These are phyloP conservation scores for Cerceris ruficornis DNA, from an alignment of 2,888 invertebrate genomes.

Conservation along the genomic window DNA sequence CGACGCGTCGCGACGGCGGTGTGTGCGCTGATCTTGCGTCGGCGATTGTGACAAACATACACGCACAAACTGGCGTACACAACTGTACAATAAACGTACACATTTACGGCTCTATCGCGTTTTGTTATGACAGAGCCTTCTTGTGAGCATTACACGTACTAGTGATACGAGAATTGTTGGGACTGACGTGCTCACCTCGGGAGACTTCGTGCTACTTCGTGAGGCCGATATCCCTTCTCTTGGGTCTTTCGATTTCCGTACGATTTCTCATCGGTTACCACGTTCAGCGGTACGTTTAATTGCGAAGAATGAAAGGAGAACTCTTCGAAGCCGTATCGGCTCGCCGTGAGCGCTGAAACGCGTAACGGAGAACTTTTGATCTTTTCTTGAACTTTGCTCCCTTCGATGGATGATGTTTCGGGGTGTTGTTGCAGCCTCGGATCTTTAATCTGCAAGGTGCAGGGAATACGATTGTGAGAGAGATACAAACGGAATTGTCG, in stretches of 20 bases:
- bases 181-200: constrained; percentile 39
- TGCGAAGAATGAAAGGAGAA: too few relatives aligned
- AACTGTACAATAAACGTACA: too few relatives aligned
- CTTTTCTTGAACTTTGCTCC: not conserved
- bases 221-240: constrained; percentile 6
- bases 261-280: too few relatives aligned
- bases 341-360: not conserved
- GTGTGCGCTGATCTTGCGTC: constrained; percentile 50
- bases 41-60: constrained; percentile 37
- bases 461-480: too few relatives aligned
- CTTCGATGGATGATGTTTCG: too few relatives aligned
- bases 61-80: constrained; percentile 7
- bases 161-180: constrained; percentile 46
- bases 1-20: constrained; percentile 48
- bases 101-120: too few relatives aligned
- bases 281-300: too few relatives aligned
- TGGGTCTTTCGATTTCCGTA: not conserved
- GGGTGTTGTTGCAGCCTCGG: too few relatives aligned
- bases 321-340: not conserved
- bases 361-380: not conserved
- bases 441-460: too few relatives aligned
- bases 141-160: constrained; percentile 31
- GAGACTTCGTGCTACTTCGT: constrained; percentile 24
- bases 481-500: too few relatives aligned
- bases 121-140: constrained; percentile 46